Evolutionary conservation across 2,888 invertebrate genomes (phyloP).

Genomic region (Osedax frankpressi): DNA sequence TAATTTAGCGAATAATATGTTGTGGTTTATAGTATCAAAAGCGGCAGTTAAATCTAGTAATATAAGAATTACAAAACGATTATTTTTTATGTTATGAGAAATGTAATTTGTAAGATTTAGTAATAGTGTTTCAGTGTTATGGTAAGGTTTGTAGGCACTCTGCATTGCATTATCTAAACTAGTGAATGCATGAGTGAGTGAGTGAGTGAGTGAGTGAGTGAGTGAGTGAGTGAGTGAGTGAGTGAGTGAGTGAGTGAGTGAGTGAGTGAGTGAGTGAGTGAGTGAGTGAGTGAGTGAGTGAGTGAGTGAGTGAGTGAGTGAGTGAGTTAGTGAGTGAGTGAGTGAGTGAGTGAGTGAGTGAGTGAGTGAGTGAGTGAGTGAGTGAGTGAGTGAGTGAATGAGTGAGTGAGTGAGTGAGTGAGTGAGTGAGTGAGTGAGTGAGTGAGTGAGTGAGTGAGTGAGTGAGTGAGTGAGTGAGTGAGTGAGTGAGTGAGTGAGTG

Average conservation of each 20-base stretch:
- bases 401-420: not conserved
- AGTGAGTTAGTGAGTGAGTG: not conserved
- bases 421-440: constrained; percentile 6
- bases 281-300: constrained; percentile 1
- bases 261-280: not conserved
- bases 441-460: constrained; percentile 2
- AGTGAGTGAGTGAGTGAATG: too few species aligned
- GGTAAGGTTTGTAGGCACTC: too few species aligned
- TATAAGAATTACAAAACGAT: too few species aligned
- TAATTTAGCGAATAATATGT: too few species aligned
- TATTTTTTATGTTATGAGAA: too few species aligned
- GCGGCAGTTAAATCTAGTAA: too few species aligned
- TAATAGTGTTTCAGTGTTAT: too few species aligned
- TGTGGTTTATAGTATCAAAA: too few species aligned
- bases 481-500: constrained; percentile 2
- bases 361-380: constrained; percentile 3
- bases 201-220: not conserved
- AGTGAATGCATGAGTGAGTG: too few species aligned
- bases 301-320: not conserved
- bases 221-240: not conserved
- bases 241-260: not conserved
- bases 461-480: not conserved
- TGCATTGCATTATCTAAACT: too few species aligned
- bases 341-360: constrained; percentile 7
- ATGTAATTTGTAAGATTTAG: too few species aligned